phyloP scores from a whole-genome alignment of 1,140 invertebrate species.

The Platyscapa corneri region DNA sequence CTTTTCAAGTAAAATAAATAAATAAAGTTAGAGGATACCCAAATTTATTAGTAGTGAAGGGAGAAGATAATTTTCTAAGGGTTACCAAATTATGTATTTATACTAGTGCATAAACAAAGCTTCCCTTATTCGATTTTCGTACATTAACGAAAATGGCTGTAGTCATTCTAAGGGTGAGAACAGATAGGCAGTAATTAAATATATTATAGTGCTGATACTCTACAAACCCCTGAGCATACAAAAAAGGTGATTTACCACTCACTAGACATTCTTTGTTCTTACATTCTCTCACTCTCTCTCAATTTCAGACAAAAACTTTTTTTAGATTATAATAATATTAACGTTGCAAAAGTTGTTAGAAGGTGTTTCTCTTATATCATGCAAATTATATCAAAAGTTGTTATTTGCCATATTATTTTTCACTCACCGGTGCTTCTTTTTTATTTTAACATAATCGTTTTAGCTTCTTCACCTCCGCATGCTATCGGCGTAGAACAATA shows the following conservation, averaged over 20 bases:
- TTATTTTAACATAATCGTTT: background rate
- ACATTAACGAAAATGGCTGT: no score
- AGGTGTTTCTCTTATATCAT: background rate
- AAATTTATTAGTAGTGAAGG: no score
- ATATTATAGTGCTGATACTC: background rate
- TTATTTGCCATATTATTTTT: background rate
- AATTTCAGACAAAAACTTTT: background rate
- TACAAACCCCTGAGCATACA: background rate
- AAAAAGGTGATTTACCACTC: background rate
- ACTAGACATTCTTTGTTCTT: background rate
- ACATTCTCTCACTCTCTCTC: background rate
- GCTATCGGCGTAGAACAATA: no score
- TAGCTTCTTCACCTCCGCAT: background rate
- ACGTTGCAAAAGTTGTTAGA: background rate
- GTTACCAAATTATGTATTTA: no score
- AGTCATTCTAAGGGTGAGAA: no score
- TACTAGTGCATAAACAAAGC: no score
- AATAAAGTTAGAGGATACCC: no score
- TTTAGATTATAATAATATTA: background rate
- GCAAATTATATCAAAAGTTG: background rate
- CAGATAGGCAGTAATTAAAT: background rate
- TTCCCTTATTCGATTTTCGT: no score
- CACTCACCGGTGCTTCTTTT: background rate
- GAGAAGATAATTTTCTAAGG: no score
- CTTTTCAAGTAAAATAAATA: no score